Conservation (phyloP, 2,797 vertebrate genomes). For the Parauchenoglanis ngamensis region DNA sequence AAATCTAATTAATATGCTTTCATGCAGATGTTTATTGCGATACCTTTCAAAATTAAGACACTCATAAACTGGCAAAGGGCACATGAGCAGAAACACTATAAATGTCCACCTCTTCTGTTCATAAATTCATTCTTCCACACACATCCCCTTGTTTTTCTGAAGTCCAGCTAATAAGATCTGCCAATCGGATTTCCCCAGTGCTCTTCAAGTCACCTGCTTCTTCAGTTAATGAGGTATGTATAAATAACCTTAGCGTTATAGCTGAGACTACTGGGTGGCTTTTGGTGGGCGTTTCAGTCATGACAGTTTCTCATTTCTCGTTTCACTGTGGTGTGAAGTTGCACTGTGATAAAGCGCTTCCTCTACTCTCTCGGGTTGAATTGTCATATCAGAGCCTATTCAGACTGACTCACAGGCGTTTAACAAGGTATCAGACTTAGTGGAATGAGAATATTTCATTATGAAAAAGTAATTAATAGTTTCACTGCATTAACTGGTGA, state of each 20-base stretch:
- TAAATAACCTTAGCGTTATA: slow-evolving; percentile 38
- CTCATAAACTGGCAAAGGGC: slow-evolving; percentile 47
- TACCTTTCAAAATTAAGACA: slow-evolving; percentile 60
- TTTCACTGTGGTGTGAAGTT: slow-evolving; percentile 13
- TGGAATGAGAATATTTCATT: not conserved
- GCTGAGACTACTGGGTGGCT: slow-evolving; percentile 14
- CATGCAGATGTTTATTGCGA: slow-evolving; percentile 60
- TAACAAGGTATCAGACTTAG: not conserved
- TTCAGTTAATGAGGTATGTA: slow-evolving; percentile 35
- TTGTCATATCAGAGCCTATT: not conserved
- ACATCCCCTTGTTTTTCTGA: slow-evolving; percentile 9
- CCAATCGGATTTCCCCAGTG: not conserved
- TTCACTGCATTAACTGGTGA: not conserved
- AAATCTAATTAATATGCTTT: slow-evolving; percentile 66
- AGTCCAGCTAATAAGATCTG: slow-evolving; percentile 30
- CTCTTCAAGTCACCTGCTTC: slow-evolving; percentile 8
- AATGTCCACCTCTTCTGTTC: slow-evolving; percentile 50
- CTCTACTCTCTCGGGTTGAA: not conserved
- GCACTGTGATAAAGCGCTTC: slow-evolving; percentile 11
- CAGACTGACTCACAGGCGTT: not conserved
- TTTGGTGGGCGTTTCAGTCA: not conserved
- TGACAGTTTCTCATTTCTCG: not conserved
- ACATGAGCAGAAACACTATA: slow-evolving; percentile 42
- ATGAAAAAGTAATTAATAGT: not conserved
- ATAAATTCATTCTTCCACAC: slow-evolving; percentile 47